A percentile compares a stretch with the other conserved stretches of the same genome.
Evolutionary conservation across 2,888 invertebrate genomes (phyloP).

Genomic region (Isoperla grammatica): DNA sequence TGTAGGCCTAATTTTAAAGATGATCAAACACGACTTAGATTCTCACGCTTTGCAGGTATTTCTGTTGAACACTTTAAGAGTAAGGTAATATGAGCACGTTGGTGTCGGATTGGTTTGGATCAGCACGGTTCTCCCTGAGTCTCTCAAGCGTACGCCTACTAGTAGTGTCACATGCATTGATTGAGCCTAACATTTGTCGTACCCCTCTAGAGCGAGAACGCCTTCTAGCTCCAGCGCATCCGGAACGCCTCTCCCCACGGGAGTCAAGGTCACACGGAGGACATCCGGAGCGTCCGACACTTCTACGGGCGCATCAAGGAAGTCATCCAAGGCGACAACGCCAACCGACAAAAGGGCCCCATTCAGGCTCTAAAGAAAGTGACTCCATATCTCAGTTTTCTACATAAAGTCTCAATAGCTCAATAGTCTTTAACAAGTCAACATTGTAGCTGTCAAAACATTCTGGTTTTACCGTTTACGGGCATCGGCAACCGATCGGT

Average conservation of each 20-base stretch:
- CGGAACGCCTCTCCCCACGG: constrained; percentile 56
- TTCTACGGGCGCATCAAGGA: constrained; percentile 48
- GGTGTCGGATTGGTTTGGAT: too few relatives aligned
- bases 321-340: constrained; percentile 35
- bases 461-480: background rate
- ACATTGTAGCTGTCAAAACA: background rate
- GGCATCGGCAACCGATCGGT: background rate
- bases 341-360: constrained; percentile 59
- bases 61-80: too few relatives aligned
- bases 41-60: too few relatives aligned
- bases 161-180: too few relatives aligned
- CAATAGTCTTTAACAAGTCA: background rate
- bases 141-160: too few relatives aligned
- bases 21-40: too few relatives aligned
- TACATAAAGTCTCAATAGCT: background rate
- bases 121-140: too few relatives aligned
- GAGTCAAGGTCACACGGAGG: constrained; percentile 58
- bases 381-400: background rate
- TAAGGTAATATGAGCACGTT: too few relatives aligned
- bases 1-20: too few relatives aligned
- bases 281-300: constrained; percentile 65
- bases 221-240: constrained; percentile 57
- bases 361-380: constrained; percentile 62
- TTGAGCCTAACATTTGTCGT: too few relatives aligned
- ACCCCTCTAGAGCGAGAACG: constrained; percentile 60